Conservation (phyloP, 2,797 vertebrate genomes). For the Melanotaenia parkinsoni region DNA sequence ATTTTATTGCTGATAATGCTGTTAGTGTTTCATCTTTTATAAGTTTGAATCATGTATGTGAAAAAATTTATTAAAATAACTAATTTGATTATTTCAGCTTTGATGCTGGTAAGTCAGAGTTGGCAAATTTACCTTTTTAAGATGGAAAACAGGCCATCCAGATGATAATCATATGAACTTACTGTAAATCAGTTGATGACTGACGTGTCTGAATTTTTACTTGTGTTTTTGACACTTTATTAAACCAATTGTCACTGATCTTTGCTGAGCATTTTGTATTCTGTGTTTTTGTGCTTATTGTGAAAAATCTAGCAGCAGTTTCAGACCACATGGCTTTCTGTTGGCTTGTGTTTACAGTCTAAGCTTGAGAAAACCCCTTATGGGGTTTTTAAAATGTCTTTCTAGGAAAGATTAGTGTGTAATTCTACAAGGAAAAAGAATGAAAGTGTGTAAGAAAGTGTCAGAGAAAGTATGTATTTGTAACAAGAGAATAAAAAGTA, state of each 20-base stretch:
- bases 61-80: slow-evolving; percentile 58
- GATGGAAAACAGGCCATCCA: slow-evolving; percentile 47
- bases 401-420: slow-evolving; percentile 54
- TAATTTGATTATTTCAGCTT: slow-evolving; percentile 81
- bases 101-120: slow-evolving; percentile 89
- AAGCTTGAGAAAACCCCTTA: slow-evolving; percentile 48
- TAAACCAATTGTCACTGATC: slow-evolving; percentile 73
- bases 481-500: slow-evolving; percentile 37
- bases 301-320: slow-evolving; percentile 45
- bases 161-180: slow-evolving; percentile 45
- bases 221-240: slow-evolving; percentile 78
- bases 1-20: slow-evolving; percentile 62
- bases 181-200: slow-evolving; percentile 51
- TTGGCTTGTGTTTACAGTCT: slow-evolving; percentile 49
- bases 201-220: slow-evolving; percentile 49
- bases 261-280: slow-evolving; percentile 43
- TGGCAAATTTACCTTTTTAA: slow-evolving; percentile 72
- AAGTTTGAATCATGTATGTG: slow-evolving; percentile 68
- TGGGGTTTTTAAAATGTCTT: slow-evolving; percentile 45
- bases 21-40: slow-evolving; percentile 60
- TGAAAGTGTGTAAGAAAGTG: slow-evolving; percentile 45
- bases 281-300: slow-evolving; percentile 27
- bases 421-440: slow-evolving; percentile 14
- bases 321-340: slow-evolving; percentile 50
- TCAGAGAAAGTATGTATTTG: slow-evolving; percentile 38